Conservation (phyloP, 2,113 vertebrate genomes). For the Oncorhynchus mykiss region DNA sequence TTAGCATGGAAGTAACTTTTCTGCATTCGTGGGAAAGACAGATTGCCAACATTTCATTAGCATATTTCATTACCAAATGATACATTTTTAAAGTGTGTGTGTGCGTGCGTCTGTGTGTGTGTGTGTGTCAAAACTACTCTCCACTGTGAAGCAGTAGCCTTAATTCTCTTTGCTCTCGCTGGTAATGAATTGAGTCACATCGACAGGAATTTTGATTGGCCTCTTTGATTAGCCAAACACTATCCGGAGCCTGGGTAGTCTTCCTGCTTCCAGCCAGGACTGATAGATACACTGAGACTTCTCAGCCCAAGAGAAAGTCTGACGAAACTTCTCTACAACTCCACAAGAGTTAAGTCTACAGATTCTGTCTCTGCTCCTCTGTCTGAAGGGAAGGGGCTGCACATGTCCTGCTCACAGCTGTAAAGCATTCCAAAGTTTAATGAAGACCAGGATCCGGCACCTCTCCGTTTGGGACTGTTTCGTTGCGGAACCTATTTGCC, state of each 20-base stretch:
- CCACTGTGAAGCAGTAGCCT: conserved; percentile 25
- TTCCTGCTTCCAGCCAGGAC: not conserved
- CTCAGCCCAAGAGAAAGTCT: conserved; percentile 26
- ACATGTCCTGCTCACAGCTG: conserved; percentile 39
- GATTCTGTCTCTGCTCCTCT: conserved; percentile 13
- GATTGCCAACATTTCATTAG: not conserved
- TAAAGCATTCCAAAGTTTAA: conserved; percentile 55
- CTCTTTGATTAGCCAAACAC: conserved; percentile 22
- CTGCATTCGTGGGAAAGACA: not conserved
- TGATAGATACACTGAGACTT: not conserved
- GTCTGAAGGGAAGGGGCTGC: conserved; percentile 45
- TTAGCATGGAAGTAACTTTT: not conserved
- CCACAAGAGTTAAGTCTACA: conserved; percentile 36
- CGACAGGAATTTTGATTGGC: conserved; percentile 48
- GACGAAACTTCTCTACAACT: conserved; percentile 31
- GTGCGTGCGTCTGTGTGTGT: conserved; percentile 14
- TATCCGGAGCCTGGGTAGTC: not conserved
- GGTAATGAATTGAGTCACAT: conserved; percentile 12
- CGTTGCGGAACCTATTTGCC: too few species aligned
- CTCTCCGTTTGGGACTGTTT: too few species aligned
- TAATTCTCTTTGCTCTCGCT: conserved; percentile 43
- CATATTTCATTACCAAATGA: not conserved
- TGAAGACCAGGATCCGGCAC: conserved; percentile 45
- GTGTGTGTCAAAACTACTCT: conserved; percentile 6
- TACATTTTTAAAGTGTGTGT: not conserved